Evolutionary conservation across 2,113 vertebrate genomes (phyloP), one percentile per base, ranked within the genome.

Genomic region (Campylorhamphus procurvoides): DNA sequence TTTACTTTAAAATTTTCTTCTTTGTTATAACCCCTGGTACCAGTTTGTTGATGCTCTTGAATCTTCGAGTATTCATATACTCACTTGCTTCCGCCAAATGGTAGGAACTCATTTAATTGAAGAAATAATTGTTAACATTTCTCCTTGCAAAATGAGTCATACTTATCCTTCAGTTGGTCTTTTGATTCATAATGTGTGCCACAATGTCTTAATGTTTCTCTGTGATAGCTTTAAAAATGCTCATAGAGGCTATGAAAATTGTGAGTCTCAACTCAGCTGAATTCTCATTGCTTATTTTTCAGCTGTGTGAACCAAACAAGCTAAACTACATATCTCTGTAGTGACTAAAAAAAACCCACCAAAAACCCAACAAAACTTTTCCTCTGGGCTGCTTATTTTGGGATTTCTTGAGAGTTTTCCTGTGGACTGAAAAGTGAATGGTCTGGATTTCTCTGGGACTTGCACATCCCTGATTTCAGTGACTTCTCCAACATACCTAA

Each of bases 221-320:
- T 87, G 59, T 2, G 8, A 50, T 89, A 68, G 59, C 52, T 83
- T 84, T 44, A 92, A 89, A 93, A 93, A 93, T 88, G 64, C 33
- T 87, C 67, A 19, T 15, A 76, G 79, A 96, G 35, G 76, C 84
- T 78, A 78, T 63, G 91, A 93, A 97, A 90, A 80, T 77, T 80
- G 66, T 84, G 94, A 89, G 69, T 94, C 95, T 96, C 83, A 94
- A 82, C 50, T 96, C 33, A 71, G 46, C 75, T 83, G 87, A 96
- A 83, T 97, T 90, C 53, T 95, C 40, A 39, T 71, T 64, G 63
- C 49, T 96, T 62, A 79, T 47, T 93, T 94, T 93, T 91, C 60
- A 84, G 46, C 67, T 93, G 25, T 73, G 59, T 97, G 85, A 72
- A 77, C 53, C 72, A 95, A 95, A 96, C 14, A 96, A 79, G 25